These are phyloP conservation scores for Diprion similis DNA, from an alignment of 1,140 invertebrate genomes.

Conservation along the genomic window DNA sequence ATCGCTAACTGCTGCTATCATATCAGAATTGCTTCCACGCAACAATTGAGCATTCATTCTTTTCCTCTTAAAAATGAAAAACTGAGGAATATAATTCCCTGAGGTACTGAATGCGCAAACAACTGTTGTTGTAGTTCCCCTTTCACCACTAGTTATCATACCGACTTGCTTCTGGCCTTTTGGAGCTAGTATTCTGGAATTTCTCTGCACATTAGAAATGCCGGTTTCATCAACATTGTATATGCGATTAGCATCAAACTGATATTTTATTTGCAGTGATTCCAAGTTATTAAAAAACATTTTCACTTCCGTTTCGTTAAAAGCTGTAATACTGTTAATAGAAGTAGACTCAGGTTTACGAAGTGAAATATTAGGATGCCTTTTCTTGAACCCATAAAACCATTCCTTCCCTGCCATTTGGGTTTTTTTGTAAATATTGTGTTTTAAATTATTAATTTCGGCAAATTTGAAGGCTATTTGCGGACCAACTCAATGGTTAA, in stretches of 20 bases:
- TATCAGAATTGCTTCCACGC: conserved; percentile 42
- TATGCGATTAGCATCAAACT: conserved; percentile 33
- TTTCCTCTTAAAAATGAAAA: conserved; percentile 51
- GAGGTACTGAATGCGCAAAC: conserved; percentile 37
- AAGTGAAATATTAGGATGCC: conserved; percentile 38
- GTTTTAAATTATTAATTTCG: background rate
- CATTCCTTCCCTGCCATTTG: conserved; percentile 35
- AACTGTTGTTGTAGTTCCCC: conserved; percentile 39
- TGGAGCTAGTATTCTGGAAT: conserved; percentile 17
- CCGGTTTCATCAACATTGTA: conserved; percentile 41
- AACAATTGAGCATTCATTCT: conserved; percentile 34
- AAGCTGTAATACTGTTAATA: conserved; percentile 41
- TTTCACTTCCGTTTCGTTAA: conserved; percentile 36
- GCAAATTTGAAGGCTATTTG: conserved; percentile 39
- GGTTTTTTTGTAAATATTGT: conserved; percentile 20
- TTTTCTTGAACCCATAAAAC: conserved; percentile 40
- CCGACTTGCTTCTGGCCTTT: conserved; percentile 25
- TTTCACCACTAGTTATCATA: conserved; percentile 40
- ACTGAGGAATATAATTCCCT: conserved; percentile 47
- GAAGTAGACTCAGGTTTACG: conserved; percentile 44
- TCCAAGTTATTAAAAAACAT: conserved; percentile 33
- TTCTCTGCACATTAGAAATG: conserved; percentile 34
- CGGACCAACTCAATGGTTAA: conserved; percentile 34
- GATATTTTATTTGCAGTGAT: conserved; percentile 27
- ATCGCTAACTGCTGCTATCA: conserved; percentile 41